Evolutionary conservation across 1,140 invertebrate species (phyloP).

Genomic region (Drosophila repleta): DNA sequence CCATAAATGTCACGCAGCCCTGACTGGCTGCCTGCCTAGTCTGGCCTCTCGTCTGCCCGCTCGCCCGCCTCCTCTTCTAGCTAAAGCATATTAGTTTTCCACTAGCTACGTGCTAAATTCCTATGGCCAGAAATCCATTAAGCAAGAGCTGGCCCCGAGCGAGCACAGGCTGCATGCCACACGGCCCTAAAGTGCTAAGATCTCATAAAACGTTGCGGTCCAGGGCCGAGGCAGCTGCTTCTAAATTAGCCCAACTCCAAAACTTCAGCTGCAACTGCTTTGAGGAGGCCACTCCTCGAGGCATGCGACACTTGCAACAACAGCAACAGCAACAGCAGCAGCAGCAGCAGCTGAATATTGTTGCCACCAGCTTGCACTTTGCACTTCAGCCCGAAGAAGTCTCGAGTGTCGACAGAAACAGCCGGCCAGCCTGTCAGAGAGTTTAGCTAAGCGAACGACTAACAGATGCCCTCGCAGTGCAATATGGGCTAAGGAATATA

Average conservation of each 20-base stretch:
- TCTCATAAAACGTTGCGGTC: slow-evolving; percentile 70
- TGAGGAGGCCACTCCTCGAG: slow-evolving; percentile 50
- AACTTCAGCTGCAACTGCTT: slow-evolving; percentile 20
- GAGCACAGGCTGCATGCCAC: slow-evolving; percentile 18
- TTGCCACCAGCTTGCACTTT: slow-evolving; percentile 66
- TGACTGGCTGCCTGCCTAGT: slow-evolving; percentile 11
- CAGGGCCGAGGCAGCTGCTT: slow-evolving; percentile 55
- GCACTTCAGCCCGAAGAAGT: slow-evolving; percentile 67
- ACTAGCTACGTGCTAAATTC: slow-evolving; percentile 75
- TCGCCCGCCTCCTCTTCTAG: not conserved
- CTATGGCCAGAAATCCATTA: slow-evolving; percentile 75
- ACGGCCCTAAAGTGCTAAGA: slow-evolving; percentile 67
- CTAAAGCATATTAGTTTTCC: slow-evolving; percentile 74
- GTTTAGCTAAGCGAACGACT: not conserved
- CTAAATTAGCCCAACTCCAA: slow-evolving; percentile 68
- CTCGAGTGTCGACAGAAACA: slow-evolving; percentile 40
- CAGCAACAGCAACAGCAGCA: slow-evolving; percentile 14
- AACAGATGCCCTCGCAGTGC: slow-evolving; percentile 10
- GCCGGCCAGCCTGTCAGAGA: not conserved
- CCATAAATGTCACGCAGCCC: slow-evolving; percentile 74
- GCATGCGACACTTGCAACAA: slow-evolving; percentile 69
- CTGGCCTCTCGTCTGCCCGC: too few relatives aligned
- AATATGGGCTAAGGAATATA: too few relatives aligned
- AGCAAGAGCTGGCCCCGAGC: slow-evolving; percentile 17
- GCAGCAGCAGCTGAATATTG: slow-evolving; percentile 52